Evolutionary conservation across 2,113 vertebrate species (phyloP).

Genomic region (Eulemur rufifrons): DNA sequence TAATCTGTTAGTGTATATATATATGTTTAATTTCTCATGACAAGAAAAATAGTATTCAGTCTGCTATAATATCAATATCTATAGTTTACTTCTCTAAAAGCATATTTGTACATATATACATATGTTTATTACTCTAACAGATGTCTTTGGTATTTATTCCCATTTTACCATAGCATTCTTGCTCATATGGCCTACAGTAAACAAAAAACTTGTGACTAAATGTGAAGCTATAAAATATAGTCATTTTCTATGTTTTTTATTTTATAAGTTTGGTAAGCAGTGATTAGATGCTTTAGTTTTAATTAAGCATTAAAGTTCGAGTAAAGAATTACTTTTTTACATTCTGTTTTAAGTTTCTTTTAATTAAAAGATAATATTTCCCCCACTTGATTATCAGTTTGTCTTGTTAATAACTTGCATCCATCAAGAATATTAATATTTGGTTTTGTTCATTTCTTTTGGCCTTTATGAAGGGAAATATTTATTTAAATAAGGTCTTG

Average conservation of each 20-base stretch:
- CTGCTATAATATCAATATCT: neutral
- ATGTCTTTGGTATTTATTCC: neutral
- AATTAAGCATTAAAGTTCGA: conserved; percentile 36
- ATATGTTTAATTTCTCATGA: conserved; percentile 33
- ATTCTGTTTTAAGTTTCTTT: conserved; percentile 43
- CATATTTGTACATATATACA: neutral
- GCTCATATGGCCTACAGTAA: neutral
- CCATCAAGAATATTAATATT: conserved; percentile 52
- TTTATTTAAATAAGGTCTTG: conserved; percentile 57
- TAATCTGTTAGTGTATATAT: conserved; percentile 18
- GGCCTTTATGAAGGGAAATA: conserved; percentile 34
- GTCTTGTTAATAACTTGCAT: conserved; percentile 56
- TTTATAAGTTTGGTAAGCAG: conserved; percentile 28
- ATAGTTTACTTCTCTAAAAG: neutral
- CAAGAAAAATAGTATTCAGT: conserved; percentile 8
- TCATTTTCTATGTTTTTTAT: conserved; percentile 49
- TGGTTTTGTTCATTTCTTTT: conserved; percentile 59
- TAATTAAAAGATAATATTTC: neutral
- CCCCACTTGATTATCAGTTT: neutral
- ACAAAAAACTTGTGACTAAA: neutral
- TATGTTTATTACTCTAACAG: neutral
- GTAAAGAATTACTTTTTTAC: conserved; percentile 21
- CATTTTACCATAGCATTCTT: conserved; percentile 37
- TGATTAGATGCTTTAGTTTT: conserved; percentile 25
- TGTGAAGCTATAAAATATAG: conserved; percentile 11